A percentile compares a stretch with the other conserved stretches of the same genome.
phyloP scores from a whole-genome alignment of 2,113 vertebrate genomes.

The Gambusia holbrooki region DNA sequence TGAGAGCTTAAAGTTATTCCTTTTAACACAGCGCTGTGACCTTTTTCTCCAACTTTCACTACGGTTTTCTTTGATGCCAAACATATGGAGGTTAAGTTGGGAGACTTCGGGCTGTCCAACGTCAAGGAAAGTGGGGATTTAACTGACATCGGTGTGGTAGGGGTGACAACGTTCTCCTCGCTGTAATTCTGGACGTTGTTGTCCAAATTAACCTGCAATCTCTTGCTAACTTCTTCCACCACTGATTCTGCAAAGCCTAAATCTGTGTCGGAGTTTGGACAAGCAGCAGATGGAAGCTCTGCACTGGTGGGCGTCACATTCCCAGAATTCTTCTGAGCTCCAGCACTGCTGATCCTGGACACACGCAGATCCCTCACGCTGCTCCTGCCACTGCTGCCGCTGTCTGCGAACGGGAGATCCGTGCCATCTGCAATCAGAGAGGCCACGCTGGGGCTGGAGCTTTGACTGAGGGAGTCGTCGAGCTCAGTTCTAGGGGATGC shows the following conservation, averaged over 20 bases:
- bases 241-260: slow-evolving; percentile 49
- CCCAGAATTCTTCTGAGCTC: slow-evolving; percentile 30
- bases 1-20: slow-evolving; percentile 63
- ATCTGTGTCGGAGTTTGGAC: background rate
- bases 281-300: background rate
- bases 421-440: slow-evolving; percentile 39
- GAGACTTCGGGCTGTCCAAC: slow-evolving; percentile 42
- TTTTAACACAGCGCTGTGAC: slow-evolving; percentile 50
- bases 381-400: slow-evolving; percentile 65
- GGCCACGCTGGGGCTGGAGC: slow-evolving; percentile 44
- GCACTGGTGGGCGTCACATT: slow-evolving; percentile 27
- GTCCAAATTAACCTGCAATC: slow-evolving; percentile 69
- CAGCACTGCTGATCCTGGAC: slow-evolving; percentile 37
- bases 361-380: slow-evolving; percentile 70
- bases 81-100: slow-evolving; percentile 50
- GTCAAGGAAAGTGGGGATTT: slow-evolving; percentile 37
- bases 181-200: slow-evolving; percentile 25
- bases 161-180: background rate
- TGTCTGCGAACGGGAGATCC: slow-evolving; percentile 74
- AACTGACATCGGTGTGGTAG: slow-evolving; percentile 23
- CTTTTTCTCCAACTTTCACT: slow-evolving; percentile 50
- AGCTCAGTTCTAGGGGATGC: background rate
- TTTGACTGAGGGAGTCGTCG: slow-evolving; percentile 34
- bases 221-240: slow-evolving; percentile 71
- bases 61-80: slow-evolving; percentile 57